These are phyloP conservation scores for Proales similis DNA, from an alignment of 1,140 invertebrate genomes.

Conservation along the genomic window DNA sequence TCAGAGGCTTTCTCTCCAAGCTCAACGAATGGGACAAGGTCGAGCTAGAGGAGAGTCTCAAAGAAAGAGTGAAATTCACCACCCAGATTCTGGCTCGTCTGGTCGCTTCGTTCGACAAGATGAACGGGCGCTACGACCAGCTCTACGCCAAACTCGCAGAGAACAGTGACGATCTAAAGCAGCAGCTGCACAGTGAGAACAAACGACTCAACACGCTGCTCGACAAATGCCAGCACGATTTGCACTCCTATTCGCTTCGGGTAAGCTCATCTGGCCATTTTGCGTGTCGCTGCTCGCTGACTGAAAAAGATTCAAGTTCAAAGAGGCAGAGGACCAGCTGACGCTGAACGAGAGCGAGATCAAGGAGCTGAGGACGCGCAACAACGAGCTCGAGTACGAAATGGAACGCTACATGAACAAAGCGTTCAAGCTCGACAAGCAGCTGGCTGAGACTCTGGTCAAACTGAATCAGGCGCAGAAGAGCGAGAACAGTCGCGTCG, in stretches of 20 bases:
- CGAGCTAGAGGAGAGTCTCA: slow-evolving; percentile 18
- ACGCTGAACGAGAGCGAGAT: slow-evolving; percentile 83
- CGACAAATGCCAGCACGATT: slow-evolving; percentile 15
- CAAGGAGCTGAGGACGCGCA: slow-evolving; percentile 86
- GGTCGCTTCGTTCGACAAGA: slow-evolving; percentile 8
- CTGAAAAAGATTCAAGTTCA: slow-evolving; percentile 64
- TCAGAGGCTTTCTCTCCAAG: slow-evolving; percentile 21
- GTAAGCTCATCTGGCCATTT: too few relatives aligned
- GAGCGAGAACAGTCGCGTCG: slow-evolving; percentile 44
- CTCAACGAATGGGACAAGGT: slow-evolving; percentile 20
- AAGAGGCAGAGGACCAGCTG: slow-evolving; percentile 80
- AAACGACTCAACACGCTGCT: slow-evolving; percentile 4
- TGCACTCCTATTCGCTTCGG: too few relatives aligned
- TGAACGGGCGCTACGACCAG: too few relatives aligned
- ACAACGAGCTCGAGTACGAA: slow-evolving; percentile 90
- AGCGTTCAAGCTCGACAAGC: slow-evolving; percentile 63
- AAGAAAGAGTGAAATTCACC: slow-evolving; percentile 36
- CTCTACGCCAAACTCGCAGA: too few relatives aligned
- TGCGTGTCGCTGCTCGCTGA: too few relatives aligned
- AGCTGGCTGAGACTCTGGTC: slow-evolving; percentile 66
- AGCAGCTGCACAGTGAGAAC: too few relatives aligned
- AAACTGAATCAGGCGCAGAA: slow-evolving; percentile 60
- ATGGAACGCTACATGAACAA: slow-evolving; percentile 65
- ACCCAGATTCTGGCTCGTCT: slow-evolving; percentile 30
- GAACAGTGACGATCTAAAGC: too few relatives aligned